A percentile compares a stretch with the other conserved stretches of the same genome.
Conservation (phyloP, 2,888 invertebrate genomes). For the Eristalis intricaria region DNA sequence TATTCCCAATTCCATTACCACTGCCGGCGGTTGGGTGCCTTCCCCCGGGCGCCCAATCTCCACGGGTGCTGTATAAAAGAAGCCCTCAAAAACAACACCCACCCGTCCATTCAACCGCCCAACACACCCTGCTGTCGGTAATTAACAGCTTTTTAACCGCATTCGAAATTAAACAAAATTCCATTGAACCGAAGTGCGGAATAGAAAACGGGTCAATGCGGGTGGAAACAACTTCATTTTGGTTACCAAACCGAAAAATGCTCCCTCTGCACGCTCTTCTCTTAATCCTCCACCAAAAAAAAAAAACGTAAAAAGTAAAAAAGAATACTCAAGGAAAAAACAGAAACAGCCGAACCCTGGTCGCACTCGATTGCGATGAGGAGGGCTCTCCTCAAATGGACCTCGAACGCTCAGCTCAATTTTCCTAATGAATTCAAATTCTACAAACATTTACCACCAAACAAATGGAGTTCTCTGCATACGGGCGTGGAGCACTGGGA, state of each 20-base stretch:
- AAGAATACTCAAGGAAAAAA: background rate
- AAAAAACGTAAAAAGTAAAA: too few relatives aligned
- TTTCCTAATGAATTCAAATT: constrained; percentile 61
- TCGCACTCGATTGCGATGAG: background rate
- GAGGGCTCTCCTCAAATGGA: constrained; percentile 21
- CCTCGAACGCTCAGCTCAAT: constrained; percentile 35
- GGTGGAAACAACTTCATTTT: constrained; percentile 68
- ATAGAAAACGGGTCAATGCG: constrained; percentile 45
- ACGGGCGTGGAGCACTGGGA: background rate
- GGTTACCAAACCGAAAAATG: constrained; percentile 53
- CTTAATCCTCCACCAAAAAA: constrained; percentile 13
- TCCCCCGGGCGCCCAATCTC: background rate
- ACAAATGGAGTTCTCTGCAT: constrained; percentile 42
- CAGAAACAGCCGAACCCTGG: background rate
- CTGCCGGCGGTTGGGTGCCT: constrained; percentile 7
- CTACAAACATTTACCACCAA: constrained; percentile 55
- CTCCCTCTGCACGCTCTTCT: constrained; percentile 31
- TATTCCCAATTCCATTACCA: constrained; percentile 60
- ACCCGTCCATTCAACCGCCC: background rate
- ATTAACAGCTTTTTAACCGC: constrained; percentile 71
- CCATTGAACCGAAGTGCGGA: constrained; percentile 63
- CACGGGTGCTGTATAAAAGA: constrained; percentile 4
- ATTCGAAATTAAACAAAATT: constrained; percentile 70
- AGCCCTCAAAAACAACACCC: constrained; percentile 37
- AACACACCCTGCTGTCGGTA: constrained; percentile 41